phyloP scores from a whole-genome alignment of 2,888 invertebrate species.

The Cremastinae sp. region DNA sequence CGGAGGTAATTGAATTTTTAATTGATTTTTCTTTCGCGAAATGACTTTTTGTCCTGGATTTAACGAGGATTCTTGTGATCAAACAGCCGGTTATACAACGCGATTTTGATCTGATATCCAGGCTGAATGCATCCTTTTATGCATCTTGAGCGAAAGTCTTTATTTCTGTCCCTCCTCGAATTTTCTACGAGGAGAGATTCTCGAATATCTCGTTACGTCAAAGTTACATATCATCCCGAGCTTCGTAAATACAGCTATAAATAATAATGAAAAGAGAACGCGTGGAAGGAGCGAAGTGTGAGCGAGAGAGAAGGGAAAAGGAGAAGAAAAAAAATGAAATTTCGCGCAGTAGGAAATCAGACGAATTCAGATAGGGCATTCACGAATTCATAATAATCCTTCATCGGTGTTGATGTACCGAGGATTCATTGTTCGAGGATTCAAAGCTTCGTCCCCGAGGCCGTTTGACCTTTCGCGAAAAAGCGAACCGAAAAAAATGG shows the following conservation, averaged over 20 bases:
- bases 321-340: slow-evolving; percentile 14
- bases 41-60: slow-evolving; percentile 4
- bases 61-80: slow-evolving; percentile 14
- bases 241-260: background rate
- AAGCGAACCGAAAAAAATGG: slow-evolving; percentile 22
- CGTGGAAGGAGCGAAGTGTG: no score
- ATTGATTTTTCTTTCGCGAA: slow-evolving; percentile 8
- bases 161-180: slow-evolving; percentile 15
- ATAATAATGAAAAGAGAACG: background rate
- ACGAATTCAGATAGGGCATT: slow-evolving; percentile 41
- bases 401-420: slow-evolving; percentile 25
- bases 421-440: slow-evolving; percentile 54
- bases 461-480: slow-evolving; percentile 53
- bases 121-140: slow-evolving; percentile 50
- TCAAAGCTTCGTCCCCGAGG: slow-evolving; percentile 47
- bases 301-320: slow-evolving; percentile 12
- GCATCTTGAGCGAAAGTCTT: slow-evolving; percentile 51
- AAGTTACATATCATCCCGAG: slow-evolving; percentile 47
- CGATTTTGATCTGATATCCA: slow-evolving; percentile 25
- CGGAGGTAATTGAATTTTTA: background rate
- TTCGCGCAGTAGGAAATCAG: slow-evolving; percentile 46
- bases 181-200: slow-evolving; percentile 26
- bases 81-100: background rate
- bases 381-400: slow-evolving; percentile 39
- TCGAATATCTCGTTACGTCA: slow-evolving; percentile 49